A percentile compares a stretch with the other conserved stretches of the same genome.
These are phyloP conservation scores for Brachymystax lenok DNA, from an alignment of 2,797 vertebrate genomes.

Conservation along the genomic window DNA sequence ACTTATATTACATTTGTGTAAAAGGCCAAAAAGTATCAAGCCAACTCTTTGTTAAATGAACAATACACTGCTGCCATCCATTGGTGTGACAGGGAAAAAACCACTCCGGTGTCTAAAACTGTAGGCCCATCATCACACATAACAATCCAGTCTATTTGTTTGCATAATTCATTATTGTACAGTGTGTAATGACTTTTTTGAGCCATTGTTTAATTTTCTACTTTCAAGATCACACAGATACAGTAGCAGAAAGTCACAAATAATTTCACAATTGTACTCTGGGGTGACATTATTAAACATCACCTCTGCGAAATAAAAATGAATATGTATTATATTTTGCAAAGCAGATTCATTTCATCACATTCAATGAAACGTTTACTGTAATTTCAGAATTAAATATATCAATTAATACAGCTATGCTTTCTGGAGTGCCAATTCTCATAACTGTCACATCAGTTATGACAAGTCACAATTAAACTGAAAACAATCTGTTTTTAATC, in stretches of 20 bases:
- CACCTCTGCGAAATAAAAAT: too few species aligned
- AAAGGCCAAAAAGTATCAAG: neutral
- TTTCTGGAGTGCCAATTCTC: neutral
- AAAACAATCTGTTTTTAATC: neutral
- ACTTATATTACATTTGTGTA: constrained; percentile 23
- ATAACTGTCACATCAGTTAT: neutral
- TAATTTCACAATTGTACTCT: neutral
- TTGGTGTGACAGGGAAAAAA: constrained; percentile 36
- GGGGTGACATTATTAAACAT: neutral
- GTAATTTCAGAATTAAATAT: too few species aligned
- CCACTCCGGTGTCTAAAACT: neutral
- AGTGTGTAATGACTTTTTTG: neutral
- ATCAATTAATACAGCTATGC: neutral
- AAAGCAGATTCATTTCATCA: neutral
- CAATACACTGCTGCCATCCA: constrained; percentile 71
- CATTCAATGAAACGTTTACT: neutral
- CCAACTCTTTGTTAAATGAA: constrained; percentile 13
- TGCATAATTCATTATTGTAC: too few species aligned
- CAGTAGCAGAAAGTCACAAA: too few species aligned
- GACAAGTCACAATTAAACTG: neutral
- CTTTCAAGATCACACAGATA: too few species aligned
- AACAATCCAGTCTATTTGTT: too few species aligned
- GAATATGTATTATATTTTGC: too few species aligned
- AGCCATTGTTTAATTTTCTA: neutral
- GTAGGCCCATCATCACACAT: too few species aligned